Base-by-base conservation (phyloP, 2,888 invertebrate species). In the Ernsta delagoae region DNA sequence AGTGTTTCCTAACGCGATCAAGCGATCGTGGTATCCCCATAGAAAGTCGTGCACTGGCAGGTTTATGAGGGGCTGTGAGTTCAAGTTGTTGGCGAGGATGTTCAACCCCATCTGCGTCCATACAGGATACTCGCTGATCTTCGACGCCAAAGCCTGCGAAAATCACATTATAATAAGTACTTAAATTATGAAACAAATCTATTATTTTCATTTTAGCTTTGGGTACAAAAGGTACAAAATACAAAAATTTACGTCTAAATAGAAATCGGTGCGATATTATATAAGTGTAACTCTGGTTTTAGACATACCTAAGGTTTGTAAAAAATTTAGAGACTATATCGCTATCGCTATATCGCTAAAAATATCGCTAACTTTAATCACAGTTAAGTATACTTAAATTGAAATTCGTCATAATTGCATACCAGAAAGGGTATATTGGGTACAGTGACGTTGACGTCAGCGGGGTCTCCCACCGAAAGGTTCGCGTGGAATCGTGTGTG, bases 21-120 rank as follows among this genome's bases (percentile, higher is more conserved):
- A 80, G 0, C 94, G 93, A 79, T 98, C 97, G 1, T 97, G 95
- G 82, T 97, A 97, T 0, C 98, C 98, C 97, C 97, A 97, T 11
- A 98, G 87, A 79, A 96, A 96, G 39, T 97, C 96, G 69, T 96
- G 87, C 0, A 96, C 95, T 0, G 95, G 93, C 45, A 96, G 80
- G 36, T 94, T 94, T 12, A 96, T 82, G 71, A 97, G 95, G 0
- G 96, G 94, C 75, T 95, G 83, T 0, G 96, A 92, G 68, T 94
- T 88, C 36, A 96, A 77, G 12, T 92, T 88, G 50, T 88, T 88
- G 2, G 94, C 87, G 66, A 97, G 77, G 6, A 96, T 86, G 61
- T 95, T 92, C 63, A 96, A 88, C 0, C 94, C 96, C 61, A 95
- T 78, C 45, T 95, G 95, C 0, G 95, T 92, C 59, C 95, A 86